These are phyloP conservation scores for Peromyscus californicus DNA, from an alignment of 2,113 vertebrate genomes.

Conservation along the genomic window DNA sequence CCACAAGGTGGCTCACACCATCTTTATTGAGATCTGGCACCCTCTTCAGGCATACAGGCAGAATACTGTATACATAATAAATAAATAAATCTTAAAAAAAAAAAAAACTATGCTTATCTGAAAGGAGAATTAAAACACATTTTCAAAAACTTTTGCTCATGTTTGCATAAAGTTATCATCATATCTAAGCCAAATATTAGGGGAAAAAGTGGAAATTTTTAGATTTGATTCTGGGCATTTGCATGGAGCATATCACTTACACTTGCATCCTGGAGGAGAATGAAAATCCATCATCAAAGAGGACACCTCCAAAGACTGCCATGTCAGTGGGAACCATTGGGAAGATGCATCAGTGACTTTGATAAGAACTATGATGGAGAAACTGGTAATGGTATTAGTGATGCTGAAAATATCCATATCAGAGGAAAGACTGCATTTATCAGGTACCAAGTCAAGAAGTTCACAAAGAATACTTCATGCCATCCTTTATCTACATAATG, in stretches of 20 bases:
- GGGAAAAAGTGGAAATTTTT: neutral
- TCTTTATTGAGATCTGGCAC: too few species aligned
- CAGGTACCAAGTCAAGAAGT: neutral
- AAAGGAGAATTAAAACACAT: neutral
- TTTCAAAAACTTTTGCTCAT: neutral
- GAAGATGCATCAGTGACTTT: neutral
- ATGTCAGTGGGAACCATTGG: neutral
- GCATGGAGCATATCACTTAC: neutral
- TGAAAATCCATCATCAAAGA: neutral
- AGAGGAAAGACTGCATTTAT: neutral
- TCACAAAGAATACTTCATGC: neutral
- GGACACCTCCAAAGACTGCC: neutral
- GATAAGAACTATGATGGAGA: too few species aligned
- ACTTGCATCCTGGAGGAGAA: neutral
- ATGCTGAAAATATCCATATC: rapidly evolving
- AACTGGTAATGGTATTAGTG: neutral
- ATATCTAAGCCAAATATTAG: neutral
- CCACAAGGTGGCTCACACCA: too few species aligned
- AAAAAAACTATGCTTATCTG: neutral
- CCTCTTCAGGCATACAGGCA: too few species aligned
- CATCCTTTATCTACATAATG: neutral
- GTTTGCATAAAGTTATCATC: neutral
- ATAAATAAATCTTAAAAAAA: too few species aligned
- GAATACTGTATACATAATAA: too few species aligned
- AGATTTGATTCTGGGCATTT: rapidly evolving